A percentile compares a stretch with the other conserved stretches of the same genome.
phyloP scores from a whole-genome alignment of 1,140 invertebrate species.

The Brachionus asplanchnoidis region DNA sequence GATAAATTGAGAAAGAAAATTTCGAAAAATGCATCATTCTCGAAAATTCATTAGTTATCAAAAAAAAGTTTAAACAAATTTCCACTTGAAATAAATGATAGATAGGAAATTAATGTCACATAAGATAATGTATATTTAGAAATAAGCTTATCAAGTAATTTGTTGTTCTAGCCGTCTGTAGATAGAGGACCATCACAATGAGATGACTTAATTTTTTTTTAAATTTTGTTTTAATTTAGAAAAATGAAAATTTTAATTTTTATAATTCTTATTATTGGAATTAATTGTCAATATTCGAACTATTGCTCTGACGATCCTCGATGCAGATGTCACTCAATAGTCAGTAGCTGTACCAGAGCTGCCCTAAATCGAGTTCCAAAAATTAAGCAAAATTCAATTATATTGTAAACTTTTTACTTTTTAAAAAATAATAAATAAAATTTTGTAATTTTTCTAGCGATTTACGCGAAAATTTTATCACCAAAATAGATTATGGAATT shows the following conservation, averaged over 20 bases:
- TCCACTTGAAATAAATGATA: background rate
- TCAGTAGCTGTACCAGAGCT: background rate
- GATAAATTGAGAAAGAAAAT: background rate
- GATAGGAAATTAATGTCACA: background rate
- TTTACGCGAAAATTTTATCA: background rate
- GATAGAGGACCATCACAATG: background rate
- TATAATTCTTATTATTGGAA: background rate
- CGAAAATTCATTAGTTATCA: background rate
- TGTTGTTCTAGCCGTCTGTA: background rate
- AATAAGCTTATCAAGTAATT: background rate
- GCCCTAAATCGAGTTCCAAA: background rate
- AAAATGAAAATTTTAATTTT: background rate
- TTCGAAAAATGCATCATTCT: background rate
- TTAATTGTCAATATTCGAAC: background rate
- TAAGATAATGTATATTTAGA: background rate
- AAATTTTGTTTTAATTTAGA: background rate
- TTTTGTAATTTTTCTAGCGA: background rate
- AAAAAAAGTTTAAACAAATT: background rate
- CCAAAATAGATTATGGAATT: constrained; percentile 17
- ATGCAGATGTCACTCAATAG: background rate
- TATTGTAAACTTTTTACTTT: background rate
- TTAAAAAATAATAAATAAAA: background rate
- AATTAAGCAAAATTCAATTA: background rate
- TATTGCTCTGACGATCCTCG: background rate
- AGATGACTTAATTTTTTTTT: background rate